phyloP scores from a whole-genome alignment of 2,113 vertebrate species.

The Uropsilus gracilis region DNA sequence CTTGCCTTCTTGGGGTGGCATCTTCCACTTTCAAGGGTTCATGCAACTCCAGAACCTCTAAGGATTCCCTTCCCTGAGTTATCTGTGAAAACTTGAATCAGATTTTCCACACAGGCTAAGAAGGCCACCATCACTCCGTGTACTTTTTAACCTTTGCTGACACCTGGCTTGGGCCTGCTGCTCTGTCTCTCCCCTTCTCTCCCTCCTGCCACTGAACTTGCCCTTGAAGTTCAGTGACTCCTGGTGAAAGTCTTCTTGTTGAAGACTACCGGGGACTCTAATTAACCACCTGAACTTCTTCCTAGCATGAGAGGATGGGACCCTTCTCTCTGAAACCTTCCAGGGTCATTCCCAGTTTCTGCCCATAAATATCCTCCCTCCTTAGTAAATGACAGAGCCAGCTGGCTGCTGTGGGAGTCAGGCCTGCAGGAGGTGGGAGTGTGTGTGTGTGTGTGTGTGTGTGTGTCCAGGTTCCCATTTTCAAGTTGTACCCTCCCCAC shows the following conservation, averaged over 20 bases:
- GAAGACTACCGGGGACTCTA: neutral
- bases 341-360: neutral
- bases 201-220: neutral
- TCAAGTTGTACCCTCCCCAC: too few relatives aligned
- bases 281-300: neutral
- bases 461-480: too few relatives aligned
- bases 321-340: neutral
- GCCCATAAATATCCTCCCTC: neutral
- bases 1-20: neutral
- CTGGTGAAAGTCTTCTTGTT: slow-evolving; percentile 7
- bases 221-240: slow-evolving; percentile 8
- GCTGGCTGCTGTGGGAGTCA: neutral
- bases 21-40: neutral
- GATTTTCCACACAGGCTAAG: neutral
- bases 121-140: neutral
- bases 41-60: neutral
- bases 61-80: neutral
- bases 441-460: too few relatives aligned
- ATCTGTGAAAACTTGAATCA: neutral
- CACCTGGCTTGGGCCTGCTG: too few relatives aligned
- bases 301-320: too few relatives aligned
- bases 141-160: too few relatives aligned
- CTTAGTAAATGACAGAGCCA: neutral
- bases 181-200: neutral
- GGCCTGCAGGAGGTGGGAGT: too few relatives aligned